Percentiles rank a stretch among this genome's conserved stretches.
These are phyloP conservation scores for Emydura subglobosa DNA, from an alignment of 2,113 vertebrate species.

Conservation along the genomic window DNA sequence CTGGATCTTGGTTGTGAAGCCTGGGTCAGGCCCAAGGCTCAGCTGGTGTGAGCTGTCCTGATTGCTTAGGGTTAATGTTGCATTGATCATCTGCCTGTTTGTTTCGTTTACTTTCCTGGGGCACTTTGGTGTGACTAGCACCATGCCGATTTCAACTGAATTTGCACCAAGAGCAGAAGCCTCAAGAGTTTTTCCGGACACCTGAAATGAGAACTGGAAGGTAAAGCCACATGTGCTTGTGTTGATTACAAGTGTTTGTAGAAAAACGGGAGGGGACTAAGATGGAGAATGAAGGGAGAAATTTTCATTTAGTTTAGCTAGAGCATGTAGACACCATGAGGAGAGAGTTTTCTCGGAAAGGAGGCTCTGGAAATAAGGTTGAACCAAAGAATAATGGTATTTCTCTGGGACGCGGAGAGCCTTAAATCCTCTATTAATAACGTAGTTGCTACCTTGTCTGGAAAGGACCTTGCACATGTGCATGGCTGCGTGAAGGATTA, in stretches of 20 bases:
- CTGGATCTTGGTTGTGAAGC: neutral
- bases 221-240: neutral
- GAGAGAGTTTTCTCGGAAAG: neutral
- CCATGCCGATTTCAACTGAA: accelerated
- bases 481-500: conserved; percentile 24
- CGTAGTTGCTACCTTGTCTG: neutral
- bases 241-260: neutral
- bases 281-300: accelerated
- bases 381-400: neutral
- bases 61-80: accelerated
- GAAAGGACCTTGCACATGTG: conserved; percentile 28
- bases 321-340: neutral
- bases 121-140: neutral
- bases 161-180: neutral
- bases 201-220: accelerated
- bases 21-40: neutral
- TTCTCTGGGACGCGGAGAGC: neutral
- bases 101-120: neutral
- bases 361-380: neutral
- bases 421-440: neutral
- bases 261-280: neutral
- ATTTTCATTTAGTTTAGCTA: neutral
- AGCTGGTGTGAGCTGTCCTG: neutral
- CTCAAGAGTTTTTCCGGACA: neutral
- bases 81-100: neutral